These are phyloP conservation scores for Amiota communis DNA, from an alignment of 2,888 invertebrate genomes.

Conservation along the genomic window DNA sequence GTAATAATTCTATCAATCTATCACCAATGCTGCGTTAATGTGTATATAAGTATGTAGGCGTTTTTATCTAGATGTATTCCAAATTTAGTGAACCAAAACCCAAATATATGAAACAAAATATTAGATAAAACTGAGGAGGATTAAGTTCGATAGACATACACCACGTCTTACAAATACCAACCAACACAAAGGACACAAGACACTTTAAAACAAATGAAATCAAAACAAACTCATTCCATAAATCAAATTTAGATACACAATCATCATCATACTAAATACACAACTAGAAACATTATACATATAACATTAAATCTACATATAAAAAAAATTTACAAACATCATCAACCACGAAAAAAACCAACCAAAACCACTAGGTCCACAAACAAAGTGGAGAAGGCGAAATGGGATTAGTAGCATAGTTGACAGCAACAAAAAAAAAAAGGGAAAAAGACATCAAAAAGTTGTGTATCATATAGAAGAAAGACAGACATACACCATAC, in stretches of 20 bases:
- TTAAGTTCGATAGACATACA: background rate
- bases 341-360: too few species aligned
- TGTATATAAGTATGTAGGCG: slow-evolving; percentile 64
- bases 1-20: slow-evolving; percentile 37
- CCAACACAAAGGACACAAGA: background rate
- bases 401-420: too few species aligned
- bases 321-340: too few species aligned
- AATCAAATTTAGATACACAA: background rate
- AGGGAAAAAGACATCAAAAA: background rate
- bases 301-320: too few species aligned
- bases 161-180: background rate
- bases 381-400: too few species aligned
- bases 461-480: background rate
- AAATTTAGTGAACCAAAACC: slow-evolving; percentile 50
- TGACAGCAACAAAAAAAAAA: background rate
- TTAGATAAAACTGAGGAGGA: background rate
- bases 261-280: background rate
- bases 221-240: background rate
- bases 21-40: slow-evolving; percentile 58
- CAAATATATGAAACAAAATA: slow-evolving; percentile 6
- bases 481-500: too few species aligned
- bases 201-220: background rate
- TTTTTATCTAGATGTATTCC: slow-evolving; percentile 65
- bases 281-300: too few species aligned
- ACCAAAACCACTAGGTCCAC: too few species aligned